These are phyloP conservation scores for Dinomys branickii DNA, from an alignment of 2,113 vertebrate genomes.

Conservation along the genomic window DNA sequence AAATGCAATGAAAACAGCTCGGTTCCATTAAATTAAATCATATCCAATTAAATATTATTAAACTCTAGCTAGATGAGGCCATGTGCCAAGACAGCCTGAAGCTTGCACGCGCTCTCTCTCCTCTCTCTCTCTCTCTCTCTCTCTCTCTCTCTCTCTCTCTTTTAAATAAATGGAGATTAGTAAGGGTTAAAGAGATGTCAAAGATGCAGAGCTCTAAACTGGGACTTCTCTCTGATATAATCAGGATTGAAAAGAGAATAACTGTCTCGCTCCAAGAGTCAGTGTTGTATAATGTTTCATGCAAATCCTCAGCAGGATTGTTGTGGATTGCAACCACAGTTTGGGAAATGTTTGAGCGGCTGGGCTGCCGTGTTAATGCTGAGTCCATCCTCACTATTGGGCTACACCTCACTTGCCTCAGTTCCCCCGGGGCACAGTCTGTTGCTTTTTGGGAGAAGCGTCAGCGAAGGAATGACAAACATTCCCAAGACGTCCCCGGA, in stretches of 20 bases:
- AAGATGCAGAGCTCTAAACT: neutral
- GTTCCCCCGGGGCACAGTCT: neutral
- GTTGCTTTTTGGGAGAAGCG: neutral
- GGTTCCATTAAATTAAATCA: constrained; percentile 3
- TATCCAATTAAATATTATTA: neutral
- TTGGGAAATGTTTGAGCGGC: neutral
- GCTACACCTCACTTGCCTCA: neutral
- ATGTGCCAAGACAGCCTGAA: neutral
- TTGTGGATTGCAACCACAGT: neutral
- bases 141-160: neutral
- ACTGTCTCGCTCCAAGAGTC: neutral
- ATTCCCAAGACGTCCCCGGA: neutral
- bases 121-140: neutral
- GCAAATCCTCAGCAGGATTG: neutral
- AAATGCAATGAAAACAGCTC: neutral
- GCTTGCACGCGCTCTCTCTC: neutral
- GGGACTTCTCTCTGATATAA: neutral
- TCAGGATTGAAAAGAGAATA: neutral
- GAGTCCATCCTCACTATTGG: neutral
- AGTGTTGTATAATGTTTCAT: neutral
- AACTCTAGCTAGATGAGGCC: neutral
- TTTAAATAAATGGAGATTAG: neutral
- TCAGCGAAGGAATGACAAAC: neutral
- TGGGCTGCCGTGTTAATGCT: neutral
- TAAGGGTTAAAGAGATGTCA: neutral